These are phyloP conservation scores for Podilymbus podiceps DNA, from an alignment of 2,113 vertebrate genomes.

Conservation along the genomic window DNA sequence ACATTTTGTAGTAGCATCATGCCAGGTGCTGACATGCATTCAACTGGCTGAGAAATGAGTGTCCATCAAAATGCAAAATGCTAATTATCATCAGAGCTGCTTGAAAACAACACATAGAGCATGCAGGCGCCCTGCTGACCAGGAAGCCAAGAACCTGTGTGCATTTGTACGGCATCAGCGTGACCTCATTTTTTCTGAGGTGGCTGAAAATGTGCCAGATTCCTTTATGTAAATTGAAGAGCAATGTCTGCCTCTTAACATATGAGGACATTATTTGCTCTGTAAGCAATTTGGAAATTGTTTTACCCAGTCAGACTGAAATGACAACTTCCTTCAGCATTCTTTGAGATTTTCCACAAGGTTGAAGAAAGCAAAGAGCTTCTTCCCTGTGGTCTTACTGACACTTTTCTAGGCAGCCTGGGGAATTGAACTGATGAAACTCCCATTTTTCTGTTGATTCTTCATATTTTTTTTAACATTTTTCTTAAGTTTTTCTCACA, in stretches of 20 bases:
- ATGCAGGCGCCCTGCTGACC: not conserved
- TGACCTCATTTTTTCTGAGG: not conserved
- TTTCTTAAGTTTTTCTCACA: not conserved
- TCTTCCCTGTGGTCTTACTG: not conserved
- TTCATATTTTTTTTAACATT: not conserved
- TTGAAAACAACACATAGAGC: not conserved
- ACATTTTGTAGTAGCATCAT: not conserved
- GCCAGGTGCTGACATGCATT: not conserved
- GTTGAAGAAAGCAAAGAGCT: not conserved
- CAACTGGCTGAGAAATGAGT: not conserved
- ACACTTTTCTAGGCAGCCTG: not conserved
- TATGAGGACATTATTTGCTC: not conserved
- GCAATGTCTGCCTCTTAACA: not conserved
- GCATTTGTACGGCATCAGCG: not conserved
- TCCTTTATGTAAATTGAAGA: not conserved
- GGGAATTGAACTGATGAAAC: not conserved
- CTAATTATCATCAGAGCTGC: not conserved
- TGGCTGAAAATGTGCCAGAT: not conserved
- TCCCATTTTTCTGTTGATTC: not conserved
- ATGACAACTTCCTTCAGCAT: not conserved
- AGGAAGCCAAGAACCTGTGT: not conserved
- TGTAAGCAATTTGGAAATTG: not conserved
- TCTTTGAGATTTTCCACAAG: not conserved
- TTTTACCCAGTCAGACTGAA: not conserved
- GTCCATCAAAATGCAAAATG: not conserved